Percentiles rank a stretch among this genome's conserved stretches.
Evolutionary conservation across 2,797 vertebrate species (phyloP).

Genomic region (Phoxinus dragarum): DNA sequence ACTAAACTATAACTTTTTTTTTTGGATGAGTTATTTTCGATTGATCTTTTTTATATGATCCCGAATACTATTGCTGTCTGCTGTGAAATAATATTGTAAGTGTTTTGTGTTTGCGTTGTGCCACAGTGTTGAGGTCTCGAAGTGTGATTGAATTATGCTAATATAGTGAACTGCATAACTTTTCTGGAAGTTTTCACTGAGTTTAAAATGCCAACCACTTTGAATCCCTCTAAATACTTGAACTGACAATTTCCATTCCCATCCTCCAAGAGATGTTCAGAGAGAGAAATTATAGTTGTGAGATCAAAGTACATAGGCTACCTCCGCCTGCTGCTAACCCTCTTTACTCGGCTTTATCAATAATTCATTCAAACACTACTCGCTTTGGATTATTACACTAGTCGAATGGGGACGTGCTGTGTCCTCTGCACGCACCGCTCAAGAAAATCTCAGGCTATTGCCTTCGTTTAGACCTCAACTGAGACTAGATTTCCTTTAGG

Average conservation of each 20-base stretch:
- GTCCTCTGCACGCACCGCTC: constrained; percentile 18
- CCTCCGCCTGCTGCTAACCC: constrained; percentile 46
- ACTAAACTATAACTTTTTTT: neutral
- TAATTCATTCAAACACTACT: constrained; percentile 57
- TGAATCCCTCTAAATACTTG: constrained; percentile 46
- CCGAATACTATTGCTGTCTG: neutral
- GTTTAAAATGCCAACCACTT: constrained; percentile 36
- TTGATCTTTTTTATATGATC: neutral
- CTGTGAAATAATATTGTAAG: neutral
- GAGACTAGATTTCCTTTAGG: neutral
- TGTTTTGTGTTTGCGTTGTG: neutral
- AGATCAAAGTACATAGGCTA: constrained; percentile 54
- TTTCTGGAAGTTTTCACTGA: constrained; percentile 41
- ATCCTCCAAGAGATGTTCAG: constrained; percentile 35
- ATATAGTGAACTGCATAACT: constrained; percentile 10
- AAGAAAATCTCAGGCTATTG: neutral
- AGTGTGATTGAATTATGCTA: constrained; percentile 45
- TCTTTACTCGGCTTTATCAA: constrained; percentile 51
- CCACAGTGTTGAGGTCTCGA: neutral
- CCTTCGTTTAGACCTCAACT: neutral
- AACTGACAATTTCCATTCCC: constrained; percentile 45
- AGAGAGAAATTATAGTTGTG: constrained; percentile 49
- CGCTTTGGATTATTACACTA: constrained; percentile 54
- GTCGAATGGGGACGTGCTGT: constrained; percentile 37
- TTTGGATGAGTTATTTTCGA: neutral